phyloP scores from a whole-genome alignment of 2,888 invertebrate genomes.

The Eupithecia vulgata region DNA sequence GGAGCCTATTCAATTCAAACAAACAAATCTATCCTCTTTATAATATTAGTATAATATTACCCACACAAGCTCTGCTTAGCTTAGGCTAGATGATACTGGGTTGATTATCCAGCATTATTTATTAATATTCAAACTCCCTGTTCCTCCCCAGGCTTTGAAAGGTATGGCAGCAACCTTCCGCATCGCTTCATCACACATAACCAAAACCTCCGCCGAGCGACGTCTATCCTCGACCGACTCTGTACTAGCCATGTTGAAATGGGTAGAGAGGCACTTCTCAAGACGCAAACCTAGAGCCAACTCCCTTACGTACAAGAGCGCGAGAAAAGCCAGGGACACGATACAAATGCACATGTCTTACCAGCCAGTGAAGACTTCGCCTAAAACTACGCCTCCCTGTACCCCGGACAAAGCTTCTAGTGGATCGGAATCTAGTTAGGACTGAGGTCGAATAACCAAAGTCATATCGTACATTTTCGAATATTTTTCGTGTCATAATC shows the following conservation, averaged over 20 bases:
- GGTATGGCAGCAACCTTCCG: slow-evolving; percentile 97
- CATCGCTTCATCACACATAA: slow-evolving; percentile 92
- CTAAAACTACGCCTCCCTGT: slow-evolving; percentile 65
- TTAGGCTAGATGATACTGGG: too few species aligned
- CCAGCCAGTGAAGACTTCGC: slow-evolving; percentile 72
- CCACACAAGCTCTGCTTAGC: too few species aligned
- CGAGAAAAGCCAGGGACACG: slow-evolving; percentile 86
- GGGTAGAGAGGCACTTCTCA: slow-evolving; percentile 94
- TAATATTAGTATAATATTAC: too few species aligned
- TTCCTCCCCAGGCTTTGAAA: slow-evolving; percentile 88
- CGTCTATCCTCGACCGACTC: slow-evolving; percentile 95
- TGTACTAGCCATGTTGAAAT: slow-evolving; percentile 94
- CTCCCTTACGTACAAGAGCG: slow-evolving; percentile 85
- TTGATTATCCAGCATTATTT: too few species aligned
- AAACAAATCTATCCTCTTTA: too few species aligned
- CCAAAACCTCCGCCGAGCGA: slow-evolving; percentile 93
- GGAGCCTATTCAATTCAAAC: too few species aligned
- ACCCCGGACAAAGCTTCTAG: slow-evolving; percentile 69
- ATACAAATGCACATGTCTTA: slow-evolving; percentile 92
- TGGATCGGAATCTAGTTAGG: slow-evolving; percentile 75
- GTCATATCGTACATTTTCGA: not conserved
- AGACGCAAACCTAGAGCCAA: slow-evolving; percentile 90
- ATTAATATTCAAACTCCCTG: not conserved
- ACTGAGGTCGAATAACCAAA: slow-evolving; percentile 19
- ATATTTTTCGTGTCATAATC: not conserved